A percentile compares a stretch with the other conserved stretches of the same genome.
phyloP scores from a whole-genome alignment of 30 jellyfish, hydroid and myxozoan genomes.

The Cassiopea xamachana region DNA sequence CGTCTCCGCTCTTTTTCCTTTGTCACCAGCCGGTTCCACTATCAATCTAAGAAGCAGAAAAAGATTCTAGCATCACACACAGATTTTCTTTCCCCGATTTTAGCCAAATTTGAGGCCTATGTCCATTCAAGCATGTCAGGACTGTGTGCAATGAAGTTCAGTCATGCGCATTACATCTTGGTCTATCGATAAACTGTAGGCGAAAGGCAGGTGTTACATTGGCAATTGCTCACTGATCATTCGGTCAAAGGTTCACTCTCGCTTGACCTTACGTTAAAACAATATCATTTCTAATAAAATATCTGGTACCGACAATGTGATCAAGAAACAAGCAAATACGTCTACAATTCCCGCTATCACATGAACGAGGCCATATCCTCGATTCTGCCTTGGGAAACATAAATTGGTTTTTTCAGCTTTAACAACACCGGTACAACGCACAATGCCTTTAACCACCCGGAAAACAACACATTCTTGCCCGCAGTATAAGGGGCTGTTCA shows the following conservation, averaged over 20 bases:
- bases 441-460: too few species aligned
- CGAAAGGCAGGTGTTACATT: slow-evolving; percentile 57
- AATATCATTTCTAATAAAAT: slow-evolving; percentile 24
- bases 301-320: slow-evolving; percentile 47
- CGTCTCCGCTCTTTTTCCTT: neutral
- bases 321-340: slow-evolving; percentile 7
- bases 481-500: too few species aligned
- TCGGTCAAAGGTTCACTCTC: slow-evolving; percentile 74
- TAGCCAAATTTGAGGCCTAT: slow-evolving; percentile 16
- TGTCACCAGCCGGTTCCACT: neutral
- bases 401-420: too few species aligned
- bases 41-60: neutral
- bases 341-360: neutral
- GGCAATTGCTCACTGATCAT: slow-evolving; percentile 65
- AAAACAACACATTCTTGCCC: too few species aligned
- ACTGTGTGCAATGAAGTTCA: slow-evolving; percentile 66
- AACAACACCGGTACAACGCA: too few species aligned
- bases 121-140: slow-evolving; percentile 48
- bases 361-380: neutral
- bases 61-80: neutral
- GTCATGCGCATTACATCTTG: slow-evolving; percentile 70
- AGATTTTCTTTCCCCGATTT: neutral
- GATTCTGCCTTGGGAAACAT: neutral
- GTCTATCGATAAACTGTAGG: slow-evolving; percentile 43
- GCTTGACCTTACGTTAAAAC: slow-evolving; percentile 51